Evolutionary conservation across 1,140 invertebrate genomes (phyloP), one percentile per base, ranked within the genome.

Genomic region (Zaprionus gabonicus): DNA sequence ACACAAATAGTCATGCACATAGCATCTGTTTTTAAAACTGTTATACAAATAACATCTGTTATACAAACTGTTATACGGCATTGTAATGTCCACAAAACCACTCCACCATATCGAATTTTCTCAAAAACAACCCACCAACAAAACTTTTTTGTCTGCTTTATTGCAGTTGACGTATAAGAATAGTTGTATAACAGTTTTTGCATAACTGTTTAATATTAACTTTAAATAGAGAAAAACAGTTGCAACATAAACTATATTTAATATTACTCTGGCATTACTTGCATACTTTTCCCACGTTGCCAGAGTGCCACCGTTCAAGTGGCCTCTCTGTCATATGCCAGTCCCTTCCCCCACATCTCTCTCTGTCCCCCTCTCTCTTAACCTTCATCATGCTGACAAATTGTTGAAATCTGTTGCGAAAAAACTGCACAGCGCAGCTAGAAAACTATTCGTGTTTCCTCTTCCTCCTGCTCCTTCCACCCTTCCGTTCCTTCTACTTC

Each of bases 271-370:
- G 20, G 25, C 46, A 28, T 68, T 69, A 25, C 13, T 56, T 27
- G 64, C 71, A 53, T 63, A 55, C 34, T 58, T 64, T 64, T 20
- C 25, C 17, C 60, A 38, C 58, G n/a, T 49, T 81, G 75, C 56
- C 55, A 66, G 72, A 58, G 68, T 57, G 71, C 41, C 20, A 10
- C 83, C 79, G 20, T 87, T 82, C 57, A 72, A 82, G 82, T 87
- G 72, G 76, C 76, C 82, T 82, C 82, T 86, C 80, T 63, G 66
- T 62, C 79, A 86, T 60, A 84, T 79, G 68, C 65, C 46, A 69
- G 25, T 4, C 17, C 36, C 55, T 34, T 20, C 55, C 6, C 13
- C 0, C 20, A 25, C 17, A 46, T 7, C 41, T 44, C 56, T 27
- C 17, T 23, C 20, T 13, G 25, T 34, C 9, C 1, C 12, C 27